These are phyloP conservation scores for Anoplius nigerrimus DNA, from an alignment of 2,888 invertebrate genomes.

Conservation along the genomic window DNA sequence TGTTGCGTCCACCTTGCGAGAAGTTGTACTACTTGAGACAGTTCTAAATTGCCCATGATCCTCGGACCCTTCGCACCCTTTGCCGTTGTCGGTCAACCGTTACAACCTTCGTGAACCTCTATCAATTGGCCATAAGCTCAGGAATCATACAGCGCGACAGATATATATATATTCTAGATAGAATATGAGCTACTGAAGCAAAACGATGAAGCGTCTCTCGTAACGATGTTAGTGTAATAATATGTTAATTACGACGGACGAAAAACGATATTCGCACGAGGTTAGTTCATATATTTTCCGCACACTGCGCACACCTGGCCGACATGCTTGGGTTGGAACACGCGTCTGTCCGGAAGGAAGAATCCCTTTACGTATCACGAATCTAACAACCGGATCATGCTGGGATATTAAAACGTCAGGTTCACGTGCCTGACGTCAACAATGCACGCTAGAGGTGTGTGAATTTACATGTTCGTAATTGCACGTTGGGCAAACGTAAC, in stretches of 20 bases:
- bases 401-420: conserved; percentile 1
- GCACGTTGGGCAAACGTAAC: too few species aligned
- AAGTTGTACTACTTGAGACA: conserved; percentile 46
- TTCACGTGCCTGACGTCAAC: neutral
- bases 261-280: too few species aligned
- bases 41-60: conserved; percentile 51
- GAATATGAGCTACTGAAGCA: too few species aligned
- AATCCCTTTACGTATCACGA: conserved; percentile 11
- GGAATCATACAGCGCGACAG: too few species aligned
- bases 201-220: too few species aligned
- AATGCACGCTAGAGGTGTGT: neutral
- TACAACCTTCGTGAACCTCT: too few species aligned
- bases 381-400: conserved; percentile 10
- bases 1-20: conserved; percentile 66
- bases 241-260: too few species aligned
- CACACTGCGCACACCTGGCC: neutral
- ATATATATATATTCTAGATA: too few species aligned
- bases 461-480: neutral
- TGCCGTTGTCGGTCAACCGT: conserved; percentile 10
- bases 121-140: too few species aligned
- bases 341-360: conserved; percentile 17
- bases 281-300: too few species aligned
- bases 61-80: conserved; percentile 37
- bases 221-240: too few species aligned
- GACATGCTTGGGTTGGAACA: neutral